Evolutionary conservation across 2,888 invertebrate genomes (phyloP).

Genomic region (Sympetrum striolatum): DNA sequence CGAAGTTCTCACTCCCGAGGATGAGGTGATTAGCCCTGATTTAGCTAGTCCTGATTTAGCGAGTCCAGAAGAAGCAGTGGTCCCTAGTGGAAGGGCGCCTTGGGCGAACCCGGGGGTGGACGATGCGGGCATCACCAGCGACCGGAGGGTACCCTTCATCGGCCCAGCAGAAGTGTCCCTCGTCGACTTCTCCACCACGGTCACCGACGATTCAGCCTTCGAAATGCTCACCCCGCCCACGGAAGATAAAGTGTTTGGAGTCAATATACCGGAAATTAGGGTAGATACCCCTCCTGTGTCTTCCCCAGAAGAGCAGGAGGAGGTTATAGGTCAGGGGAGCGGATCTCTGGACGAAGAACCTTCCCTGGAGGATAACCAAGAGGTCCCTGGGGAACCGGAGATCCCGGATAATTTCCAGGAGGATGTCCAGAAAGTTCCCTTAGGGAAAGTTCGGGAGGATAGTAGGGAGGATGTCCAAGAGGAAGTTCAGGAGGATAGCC

Average conservation of each 20-base stretch:
- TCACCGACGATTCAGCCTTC: conserved; percentile 28
- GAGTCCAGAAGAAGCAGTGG: conserved; percentile 16
- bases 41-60: background rate
- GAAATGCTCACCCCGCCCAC: conserved; percentile 30
- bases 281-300: background rate
- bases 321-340: background rate
- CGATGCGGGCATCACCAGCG: background rate
- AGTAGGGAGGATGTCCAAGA: background rate
- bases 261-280: background rate
- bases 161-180: conserved; percentile 16
- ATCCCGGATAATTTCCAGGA: background rate
- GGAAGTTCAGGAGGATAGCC: background rate
- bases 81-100: background rate
- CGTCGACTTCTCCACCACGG: conserved; percentile 39
- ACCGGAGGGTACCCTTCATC: conserved; percentile 5
- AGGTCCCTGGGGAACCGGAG: background rate
- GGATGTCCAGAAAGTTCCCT: background rate
- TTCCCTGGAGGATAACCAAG: background rate
- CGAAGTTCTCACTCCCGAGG: background rate
- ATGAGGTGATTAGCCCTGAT: background rate
- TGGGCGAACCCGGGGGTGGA: background rate
- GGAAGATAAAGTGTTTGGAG: background rate
- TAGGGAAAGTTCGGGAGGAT: background rate
- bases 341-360: background rate
- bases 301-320: background rate